Conservation (phyloP, 1,140 invertebrate genomes). For the Drosophila azteca region DNA sequence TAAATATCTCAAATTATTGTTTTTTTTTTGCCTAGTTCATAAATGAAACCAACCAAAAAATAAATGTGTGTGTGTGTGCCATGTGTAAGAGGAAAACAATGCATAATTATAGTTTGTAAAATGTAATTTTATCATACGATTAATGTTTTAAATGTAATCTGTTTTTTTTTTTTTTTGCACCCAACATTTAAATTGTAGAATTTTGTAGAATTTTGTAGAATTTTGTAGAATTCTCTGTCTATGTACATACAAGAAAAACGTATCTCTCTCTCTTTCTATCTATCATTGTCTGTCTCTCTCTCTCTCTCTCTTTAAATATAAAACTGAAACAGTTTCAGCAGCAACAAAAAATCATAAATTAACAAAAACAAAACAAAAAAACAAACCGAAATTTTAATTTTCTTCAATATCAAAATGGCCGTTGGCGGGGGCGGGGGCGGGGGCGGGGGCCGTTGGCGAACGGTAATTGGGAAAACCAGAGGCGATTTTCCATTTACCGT, state of each 20-base stretch:
- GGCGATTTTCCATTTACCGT: constrained; percentile 46
- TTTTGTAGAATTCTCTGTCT: not conserved
- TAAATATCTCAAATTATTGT: constrained; percentile 6
- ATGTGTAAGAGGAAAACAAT: constrained; percentile 26
- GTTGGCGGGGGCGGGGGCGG: constrained; percentile 6
- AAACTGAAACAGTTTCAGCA: constrained; percentile 43
- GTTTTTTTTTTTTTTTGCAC: constrained; percentile 22
- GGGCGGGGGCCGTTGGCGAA: constrained; percentile 13
- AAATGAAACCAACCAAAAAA: constrained; percentile 20
- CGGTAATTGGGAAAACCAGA: constrained; percentile 24
- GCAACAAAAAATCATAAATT: constrained; percentile 30
- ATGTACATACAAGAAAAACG: constrained; percentile 32
- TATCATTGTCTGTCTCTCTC: constrained; percentile 12
- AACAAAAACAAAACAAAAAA: constrained; percentile 13
- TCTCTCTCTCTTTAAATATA: constrained; percentile 13
- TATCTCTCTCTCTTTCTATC: not conserved
- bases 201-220: no score
- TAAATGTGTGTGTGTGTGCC: constrained; percentile 31
- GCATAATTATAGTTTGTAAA: constrained; percentile 33
- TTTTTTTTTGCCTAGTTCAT: constrained; percentile 38
- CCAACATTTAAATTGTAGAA: constrained; percentile 26
- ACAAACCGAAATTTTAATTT: constrained; percentile 1
- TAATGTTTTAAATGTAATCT: constrained; percentile 15
- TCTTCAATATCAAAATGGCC: constrained; percentile 42
- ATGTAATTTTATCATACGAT: constrained; percentile 29